Evolutionary conservation across 2,797 vertebrate species (phyloP).

Genomic region (Gymnodraco acuticeps): DNA sequence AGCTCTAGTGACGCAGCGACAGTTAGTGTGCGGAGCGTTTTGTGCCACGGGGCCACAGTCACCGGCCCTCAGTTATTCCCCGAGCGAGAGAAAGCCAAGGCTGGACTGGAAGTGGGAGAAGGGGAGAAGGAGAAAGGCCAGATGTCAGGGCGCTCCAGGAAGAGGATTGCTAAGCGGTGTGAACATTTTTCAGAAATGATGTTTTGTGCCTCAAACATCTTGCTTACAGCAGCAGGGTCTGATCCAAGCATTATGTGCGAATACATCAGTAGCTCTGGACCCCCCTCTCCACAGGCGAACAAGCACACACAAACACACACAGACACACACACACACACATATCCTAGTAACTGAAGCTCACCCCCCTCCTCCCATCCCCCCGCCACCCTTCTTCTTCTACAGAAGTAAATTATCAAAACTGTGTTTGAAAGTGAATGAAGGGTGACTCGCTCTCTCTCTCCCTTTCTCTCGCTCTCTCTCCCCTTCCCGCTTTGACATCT

Average conservation of each 20-base stretch:
- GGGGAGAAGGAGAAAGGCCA: constrained; percentile 79
- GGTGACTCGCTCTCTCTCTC: constrained; percentile 89
- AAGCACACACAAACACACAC: constrained; percentile 26
- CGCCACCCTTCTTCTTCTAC: constrained; percentile 87
- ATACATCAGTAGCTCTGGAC: constrained; percentile 87
- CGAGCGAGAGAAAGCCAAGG: constrained; percentile 60
- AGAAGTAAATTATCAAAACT: constrained; percentile 97
- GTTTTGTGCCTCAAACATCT: constrained; percentile 90
- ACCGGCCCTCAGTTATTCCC: constrained; percentile 34
- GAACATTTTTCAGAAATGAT: constrained; percentile 84
- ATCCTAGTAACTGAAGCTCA: constrained; percentile 76
- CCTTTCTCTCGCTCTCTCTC: constrained; percentile 86
- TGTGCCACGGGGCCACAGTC: constrained; percentile 40
- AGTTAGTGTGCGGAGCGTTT: constrained; percentile 52
- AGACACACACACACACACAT: constrained; percentile 38
- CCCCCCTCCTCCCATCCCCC: constrained; percentile 61
- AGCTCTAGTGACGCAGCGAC: constrained; percentile 32
- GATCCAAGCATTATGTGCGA: constrained; percentile 90
- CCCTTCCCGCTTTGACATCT: constrained; percentile 96
- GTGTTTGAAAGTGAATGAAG: constrained; percentile 99
- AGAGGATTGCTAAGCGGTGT: constrained; percentile 82
- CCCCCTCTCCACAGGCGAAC: constrained; percentile 63
- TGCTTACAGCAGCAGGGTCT: constrained; percentile 92
- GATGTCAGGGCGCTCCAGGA: constrained; percentile 79
- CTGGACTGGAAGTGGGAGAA: constrained; percentile 72